Conservation (phyloP, 2,113 vertebrate genomes). For the Orientallactaga bullata region DNA sequence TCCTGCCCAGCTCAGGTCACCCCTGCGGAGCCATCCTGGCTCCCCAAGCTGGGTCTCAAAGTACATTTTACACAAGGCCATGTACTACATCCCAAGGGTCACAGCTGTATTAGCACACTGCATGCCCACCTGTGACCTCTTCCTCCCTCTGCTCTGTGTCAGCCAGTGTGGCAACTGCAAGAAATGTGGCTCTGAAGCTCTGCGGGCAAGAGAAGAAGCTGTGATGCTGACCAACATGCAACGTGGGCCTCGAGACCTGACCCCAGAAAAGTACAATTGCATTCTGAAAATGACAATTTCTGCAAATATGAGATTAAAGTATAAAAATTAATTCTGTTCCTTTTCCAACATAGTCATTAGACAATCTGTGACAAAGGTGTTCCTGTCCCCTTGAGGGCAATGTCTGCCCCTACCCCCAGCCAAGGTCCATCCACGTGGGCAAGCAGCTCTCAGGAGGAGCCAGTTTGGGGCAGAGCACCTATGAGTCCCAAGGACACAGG, state of each 20-base stretch:
- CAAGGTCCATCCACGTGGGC: neutral
- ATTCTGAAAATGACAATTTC: too few species aligned
- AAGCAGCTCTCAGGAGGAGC: neutral
- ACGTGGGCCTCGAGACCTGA: neutral
- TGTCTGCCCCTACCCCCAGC: too few species aligned
- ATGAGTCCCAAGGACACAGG: neutral
- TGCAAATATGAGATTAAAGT: neutral
- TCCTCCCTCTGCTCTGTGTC: neutral
- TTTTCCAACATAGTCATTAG: accelerated
- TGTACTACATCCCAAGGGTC: neutral
- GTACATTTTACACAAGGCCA: neutral
- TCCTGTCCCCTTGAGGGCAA: neutral
- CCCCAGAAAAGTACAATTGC: neutral
- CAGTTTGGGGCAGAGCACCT: neutral
- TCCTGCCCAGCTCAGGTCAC: neutral
- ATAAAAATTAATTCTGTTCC: too few species aligned
- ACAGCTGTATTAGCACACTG: neutral
- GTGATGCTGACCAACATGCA: too few species aligned
- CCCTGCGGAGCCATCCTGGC: neutral
- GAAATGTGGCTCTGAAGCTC: too few species aligned
- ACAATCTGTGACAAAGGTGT: too few species aligned
- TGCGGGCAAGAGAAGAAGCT: too few species aligned
- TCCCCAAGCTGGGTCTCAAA: too few species aligned
- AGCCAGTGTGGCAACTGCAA: accelerated
- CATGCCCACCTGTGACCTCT: neutral